Percentiles rank a stretch among this genome's conserved stretches.
Evolutionary conservation across 23 tunicate genomes (phyloP).

Genomic region (Trididemnum nubilum): DNA sequence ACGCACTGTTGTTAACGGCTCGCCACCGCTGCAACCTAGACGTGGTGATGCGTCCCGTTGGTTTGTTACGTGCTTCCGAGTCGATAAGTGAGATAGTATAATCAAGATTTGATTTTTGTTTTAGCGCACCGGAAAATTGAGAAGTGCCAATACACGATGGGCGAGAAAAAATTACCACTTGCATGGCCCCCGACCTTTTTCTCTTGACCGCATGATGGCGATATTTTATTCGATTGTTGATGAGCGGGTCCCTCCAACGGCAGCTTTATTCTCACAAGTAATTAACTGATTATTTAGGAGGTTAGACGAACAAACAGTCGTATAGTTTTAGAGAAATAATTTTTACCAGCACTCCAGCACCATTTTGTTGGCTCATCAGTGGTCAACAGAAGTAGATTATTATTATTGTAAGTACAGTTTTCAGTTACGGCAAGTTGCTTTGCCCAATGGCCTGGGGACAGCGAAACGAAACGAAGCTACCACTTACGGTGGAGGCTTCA

Average conservation of each 20-base stretch:
- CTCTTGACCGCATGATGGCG: conserved; percentile 95
- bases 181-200: conserved; percentile 75
- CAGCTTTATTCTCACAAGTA: conserved; percentile 74
- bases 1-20: too few relatives aligned
- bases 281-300: too few relatives aligned
- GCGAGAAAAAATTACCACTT: conserved; percentile 61
- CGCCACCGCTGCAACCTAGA: too few relatives aligned
- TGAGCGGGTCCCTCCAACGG: conserved; percentile 62
- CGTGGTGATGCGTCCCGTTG: too few relatives aligned
- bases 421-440: too few relatives aligned
- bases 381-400: background rate
- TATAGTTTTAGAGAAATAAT: background rate
- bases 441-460: too few relatives aligned
- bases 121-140: conserved; percentile 76
- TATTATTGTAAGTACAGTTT: too few relatives aligned
- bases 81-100: background rate
- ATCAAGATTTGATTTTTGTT: background rate
- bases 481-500: too few relatives aligned
- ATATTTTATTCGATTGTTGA: conserved; percentile 92
- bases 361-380: background rate
- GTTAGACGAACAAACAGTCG: background rate
- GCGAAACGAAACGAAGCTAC: too few relatives aligned
- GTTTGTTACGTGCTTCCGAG: too few relatives aligned
- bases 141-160: conserved; percentile 53
- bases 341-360: background rate